These are phyloP conservation scores for Drosophila paracracens DNA, from an alignment of 2,888 invertebrate species.

Conservation along the genomic window DNA sequence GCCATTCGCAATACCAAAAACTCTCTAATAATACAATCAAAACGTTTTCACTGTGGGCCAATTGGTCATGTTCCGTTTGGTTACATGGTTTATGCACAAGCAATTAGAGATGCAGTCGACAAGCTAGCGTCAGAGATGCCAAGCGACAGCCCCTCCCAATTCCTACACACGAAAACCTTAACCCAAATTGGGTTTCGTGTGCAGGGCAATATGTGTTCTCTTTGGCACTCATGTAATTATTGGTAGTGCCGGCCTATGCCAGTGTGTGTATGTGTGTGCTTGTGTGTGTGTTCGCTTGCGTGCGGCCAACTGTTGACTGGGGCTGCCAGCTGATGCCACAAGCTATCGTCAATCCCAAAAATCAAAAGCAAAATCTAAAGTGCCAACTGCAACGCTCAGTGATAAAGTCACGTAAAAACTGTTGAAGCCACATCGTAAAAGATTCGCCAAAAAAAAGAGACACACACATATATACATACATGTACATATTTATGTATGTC, in stretches of 20 bases:
- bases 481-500: background rate
- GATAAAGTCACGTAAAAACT: slow-evolving; percentile 75
- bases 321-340: slow-evolving; percentile 22
- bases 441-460: slow-evolving; percentile 39
- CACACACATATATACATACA: background rate
- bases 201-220: slow-evolving; percentile 44
- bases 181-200: slow-evolving; percentile 4
- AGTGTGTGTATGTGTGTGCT: background rate
- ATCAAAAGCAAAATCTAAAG: slow-evolving; percentile 50
- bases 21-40: slow-evolving; percentile 51
- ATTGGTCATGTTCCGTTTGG: slow-evolving; percentile 30
- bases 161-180: background rate
- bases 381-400: slow-evolving; percentile 61
- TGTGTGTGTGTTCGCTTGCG: slow-evolving; percentile 5
- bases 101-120: slow-evolving; percentile 62
- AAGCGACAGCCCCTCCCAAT: background rate
- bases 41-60: slow-evolving; percentile 17
- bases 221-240: slow-evolving; percentile 64
- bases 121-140: slow-evolving; percentile 6
- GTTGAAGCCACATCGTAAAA: slow-evolving; percentile 75
- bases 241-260: slow-evolving; percentile 41
- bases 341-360: slow-evolving; percentile 8
- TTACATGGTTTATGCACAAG: slow-evolving; percentile 40
- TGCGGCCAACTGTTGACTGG: slow-evolving; percentile 73
- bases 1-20: slow-evolving; percentile 2